Evolutionary conservation across 2,797 vertebrate genomes (phyloP).

Genomic region (Ciconia nigra): DNA sequence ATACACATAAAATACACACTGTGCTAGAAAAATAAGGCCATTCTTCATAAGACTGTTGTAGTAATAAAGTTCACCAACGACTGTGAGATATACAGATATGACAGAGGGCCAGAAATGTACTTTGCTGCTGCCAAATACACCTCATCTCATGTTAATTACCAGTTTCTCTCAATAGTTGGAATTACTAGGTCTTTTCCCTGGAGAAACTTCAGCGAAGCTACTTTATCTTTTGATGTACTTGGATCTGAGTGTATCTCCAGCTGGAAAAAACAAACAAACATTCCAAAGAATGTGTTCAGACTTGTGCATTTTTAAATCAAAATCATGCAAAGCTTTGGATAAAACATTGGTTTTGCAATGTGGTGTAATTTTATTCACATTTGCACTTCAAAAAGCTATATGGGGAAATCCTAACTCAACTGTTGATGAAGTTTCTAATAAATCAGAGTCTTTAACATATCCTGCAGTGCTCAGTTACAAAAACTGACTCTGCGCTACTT

Average conservation of each 20-base stretch:
- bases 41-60: background rate
- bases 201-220: background rate
- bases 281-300: conserved; percentile 32
- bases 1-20: background rate
- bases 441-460: background rate
- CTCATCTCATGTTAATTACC: conserved; percentile 64
- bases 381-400: conserved; percentile 49
- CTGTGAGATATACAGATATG: background rate
- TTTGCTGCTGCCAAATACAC: conserved; percentile 36
- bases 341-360: conserved; percentile 8
- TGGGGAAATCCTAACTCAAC: conserved; percentile 6
- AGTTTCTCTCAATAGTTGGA: conserved; percentile 43
- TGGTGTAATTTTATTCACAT: conserved; percentile 16
- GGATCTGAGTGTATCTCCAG: conserved; percentile 5
- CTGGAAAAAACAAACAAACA: conserved; percentile 41
- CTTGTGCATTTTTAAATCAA: conserved; percentile 41
- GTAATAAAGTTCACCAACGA: background rate
- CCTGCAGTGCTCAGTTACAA: background rate
- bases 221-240: conserved; percentile 34
- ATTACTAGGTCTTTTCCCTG: conserved; percentile 32
- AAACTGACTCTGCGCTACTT: background rate
- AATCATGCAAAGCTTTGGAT: conserved; percentile 32
- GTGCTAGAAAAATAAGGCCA: background rate
- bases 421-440: conserved; percentile 9
- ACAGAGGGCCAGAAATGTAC: background rate